Percentiles rank a stretch among this genome's conserved stretches.
These are phyloP conservation scores for Acrobasis suavella DNA, from an alignment of 2,888 invertebrate species.

Conservation along the genomic window DNA sequence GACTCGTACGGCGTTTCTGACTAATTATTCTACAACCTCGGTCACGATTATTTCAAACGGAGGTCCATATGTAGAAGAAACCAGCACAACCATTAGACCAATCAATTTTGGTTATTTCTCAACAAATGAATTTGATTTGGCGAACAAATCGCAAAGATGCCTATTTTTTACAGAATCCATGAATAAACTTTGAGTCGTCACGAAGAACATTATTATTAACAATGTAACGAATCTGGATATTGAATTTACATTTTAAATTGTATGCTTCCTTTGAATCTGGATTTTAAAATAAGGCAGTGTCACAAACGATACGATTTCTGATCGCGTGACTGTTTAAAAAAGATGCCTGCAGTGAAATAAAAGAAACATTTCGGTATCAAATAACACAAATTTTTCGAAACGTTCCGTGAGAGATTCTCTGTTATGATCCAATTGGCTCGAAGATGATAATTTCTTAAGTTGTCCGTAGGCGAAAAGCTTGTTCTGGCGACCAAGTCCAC, in stretches of 20 bases:
- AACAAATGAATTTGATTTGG: conserved; percentile 27
- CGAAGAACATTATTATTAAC: not conserved
- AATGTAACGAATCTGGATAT: not conserved
- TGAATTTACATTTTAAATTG: conserved; percentile 4
- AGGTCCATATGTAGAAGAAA: conserved; percentile 43
- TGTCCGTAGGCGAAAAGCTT: conserved; percentile 76
- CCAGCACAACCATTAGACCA: conserved; percentile 36
- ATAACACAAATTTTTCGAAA: conserved; percentile 53
- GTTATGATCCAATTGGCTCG: conserved; percentile 45
- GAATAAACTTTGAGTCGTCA: conserved; percentile 3
- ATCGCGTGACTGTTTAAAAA: conserved; percentile 35
- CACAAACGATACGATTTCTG: not conserved
- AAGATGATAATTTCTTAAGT: conserved; percentile 74
- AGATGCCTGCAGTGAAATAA: conserved; percentile 49
- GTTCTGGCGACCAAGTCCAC: conserved; percentile 72
- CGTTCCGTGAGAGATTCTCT: conserved; percentile 35
- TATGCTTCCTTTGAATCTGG: not conserved
- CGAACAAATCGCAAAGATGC: conserved; percentile 19
- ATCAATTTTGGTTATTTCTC: conserved; percentile 29
- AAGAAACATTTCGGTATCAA: conserved; percentile 42
- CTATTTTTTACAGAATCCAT: conserved; percentile 2
- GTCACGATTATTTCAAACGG: conserved; percentile 69
- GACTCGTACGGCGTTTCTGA: conserved; percentile 52
- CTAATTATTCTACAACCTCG: conserved; percentile 69
- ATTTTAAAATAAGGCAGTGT: conserved; percentile 4